Evolutionary conservation across 2,797 vertebrate species (phyloP), one percentile per base, ranked within the genome.

Genomic region (Manis crassicaudata): DNA sequence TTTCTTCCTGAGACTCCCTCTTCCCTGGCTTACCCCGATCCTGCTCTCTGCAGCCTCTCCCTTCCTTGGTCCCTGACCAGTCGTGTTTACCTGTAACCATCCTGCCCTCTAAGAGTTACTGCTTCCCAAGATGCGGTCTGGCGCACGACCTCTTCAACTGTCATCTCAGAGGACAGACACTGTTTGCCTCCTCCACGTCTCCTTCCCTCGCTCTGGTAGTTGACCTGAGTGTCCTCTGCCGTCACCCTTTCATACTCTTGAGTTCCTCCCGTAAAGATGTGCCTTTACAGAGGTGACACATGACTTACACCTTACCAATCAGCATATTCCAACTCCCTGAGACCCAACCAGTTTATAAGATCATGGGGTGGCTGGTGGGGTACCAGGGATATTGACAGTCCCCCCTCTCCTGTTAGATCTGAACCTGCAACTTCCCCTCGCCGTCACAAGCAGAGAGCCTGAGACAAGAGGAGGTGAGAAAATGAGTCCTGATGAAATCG

Each of bases 281-380:
- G 21, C 29, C 77, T 60, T 60, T 43, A 10, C 0, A 11, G 50
- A 50, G 7, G n/a, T 27, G 67, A 25, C 79, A 79, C n/a, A 23
- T 0, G 21, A 35, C 35, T 11, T 2, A 8, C 0, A 27, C 37
- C 65, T n/a, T 3, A 0, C 27, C 75, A 32, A 2, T 52, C 35
- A 40, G 54, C 68, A 62, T 7, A 21, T 50, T 20, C 56, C 70
- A 32, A 35, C 21, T 50, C 40, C 56, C 75, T 73, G 35, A 12
- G 21, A 79, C 4, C n/a, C 17, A 2, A 35, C 37, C 54, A 8
- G 79, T 21, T 37, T 16, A 29, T 3, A 13, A 83, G 9, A 73
- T 23, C 37, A 12, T 0, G 25, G 43, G 54, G 20, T 25, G 29
- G 21, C 10, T 40, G 83, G 50, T 35, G n/a, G 63, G 40, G 18